Evolutionary conservation across 2,113 vertebrate genomes (phyloP).

Genomic region (Vidua macroura): DNA sequence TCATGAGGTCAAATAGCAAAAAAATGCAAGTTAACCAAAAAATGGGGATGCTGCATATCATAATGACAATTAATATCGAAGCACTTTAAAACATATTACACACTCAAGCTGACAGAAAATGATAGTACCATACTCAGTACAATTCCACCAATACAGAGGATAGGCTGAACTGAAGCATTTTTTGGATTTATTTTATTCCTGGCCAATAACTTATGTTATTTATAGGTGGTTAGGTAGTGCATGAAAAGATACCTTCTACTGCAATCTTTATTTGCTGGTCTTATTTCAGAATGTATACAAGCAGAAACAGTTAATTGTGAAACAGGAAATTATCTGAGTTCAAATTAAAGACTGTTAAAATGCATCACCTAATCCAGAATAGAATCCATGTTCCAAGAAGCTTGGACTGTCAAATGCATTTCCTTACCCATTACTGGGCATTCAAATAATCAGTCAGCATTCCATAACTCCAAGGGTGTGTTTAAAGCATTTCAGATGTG

Average conservation of each 20-base stretch:
- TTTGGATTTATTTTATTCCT: neutral
- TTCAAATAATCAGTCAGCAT: neutral
- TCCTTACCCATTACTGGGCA: neutral
- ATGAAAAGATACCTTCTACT: neutral
- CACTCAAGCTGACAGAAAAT: neutral
- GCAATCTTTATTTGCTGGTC: neutral
- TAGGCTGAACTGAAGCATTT: neutral
- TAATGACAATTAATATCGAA: neutral
- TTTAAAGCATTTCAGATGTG: neutral
- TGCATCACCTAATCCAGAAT: neutral
- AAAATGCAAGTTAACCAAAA: slow-evolving; percentile 71
- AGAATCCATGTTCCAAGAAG: neutral
- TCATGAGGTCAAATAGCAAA: slow-evolving; percentile 72
- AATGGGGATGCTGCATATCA: neutral
- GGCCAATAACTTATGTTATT: neutral
- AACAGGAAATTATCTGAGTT: neutral
- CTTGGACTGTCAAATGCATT: neutral
- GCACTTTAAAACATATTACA: neutral
- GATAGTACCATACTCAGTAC: neutral
- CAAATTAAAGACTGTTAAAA: neutral
- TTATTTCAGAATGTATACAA: neutral
- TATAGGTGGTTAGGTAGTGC: neutral
- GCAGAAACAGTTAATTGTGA: neutral
- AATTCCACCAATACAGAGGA: neutral
- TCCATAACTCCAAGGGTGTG: neutral